phyloP scores from a whole-genome alignment of 1,140 invertebrate genomes.

The Drosophila repleta region DNA sequence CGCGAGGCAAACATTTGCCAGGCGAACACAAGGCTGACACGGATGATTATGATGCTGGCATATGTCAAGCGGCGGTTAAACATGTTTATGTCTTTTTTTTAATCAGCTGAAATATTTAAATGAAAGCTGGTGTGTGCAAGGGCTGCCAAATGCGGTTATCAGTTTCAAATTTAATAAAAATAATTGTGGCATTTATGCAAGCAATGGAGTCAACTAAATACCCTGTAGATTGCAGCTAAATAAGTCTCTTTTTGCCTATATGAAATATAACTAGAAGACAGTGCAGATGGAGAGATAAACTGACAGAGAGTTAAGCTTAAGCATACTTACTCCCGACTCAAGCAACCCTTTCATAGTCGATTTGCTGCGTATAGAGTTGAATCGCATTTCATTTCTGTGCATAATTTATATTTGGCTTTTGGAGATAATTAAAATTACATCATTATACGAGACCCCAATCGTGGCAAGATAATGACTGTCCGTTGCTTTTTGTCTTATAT shows the following conservation, averaged over 20 bases:
- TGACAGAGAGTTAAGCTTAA: too few species aligned
- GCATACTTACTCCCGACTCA: neutral
- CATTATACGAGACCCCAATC: conserved; percentile 7
- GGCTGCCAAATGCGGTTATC: neutral
- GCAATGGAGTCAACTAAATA: neutral
- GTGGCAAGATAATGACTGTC: neutral
- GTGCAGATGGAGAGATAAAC: too few species aligned
- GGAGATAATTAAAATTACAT: conserved; percentile 28
- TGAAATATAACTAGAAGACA: too few species aligned
- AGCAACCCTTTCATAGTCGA: neutral
- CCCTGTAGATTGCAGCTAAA: neutral
- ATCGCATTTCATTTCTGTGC: conserved; percentile 1
- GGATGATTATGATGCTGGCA: conserved; percentile 45
- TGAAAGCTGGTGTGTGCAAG: neutral
- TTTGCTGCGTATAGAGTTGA: neutral
- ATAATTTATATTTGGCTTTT: conserved; percentile 16
- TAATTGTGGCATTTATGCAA: neutral
- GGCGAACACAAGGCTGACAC: conserved; percentile 7
- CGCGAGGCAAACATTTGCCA: conserved; percentile 33
- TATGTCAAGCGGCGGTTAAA: conserved; percentile 66
- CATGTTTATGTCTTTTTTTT: conserved; percentile 41
- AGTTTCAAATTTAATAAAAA: neutral
- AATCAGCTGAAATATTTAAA: too few species aligned
- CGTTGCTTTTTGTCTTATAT: neutral
- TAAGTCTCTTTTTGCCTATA: too few species aligned